Percentiles rank a stretch among this genome's conserved stretches.
Evolutionary conservation across 2,797 vertebrate species (phyloP).

Genomic region (Selene dorsalis): DNA sequence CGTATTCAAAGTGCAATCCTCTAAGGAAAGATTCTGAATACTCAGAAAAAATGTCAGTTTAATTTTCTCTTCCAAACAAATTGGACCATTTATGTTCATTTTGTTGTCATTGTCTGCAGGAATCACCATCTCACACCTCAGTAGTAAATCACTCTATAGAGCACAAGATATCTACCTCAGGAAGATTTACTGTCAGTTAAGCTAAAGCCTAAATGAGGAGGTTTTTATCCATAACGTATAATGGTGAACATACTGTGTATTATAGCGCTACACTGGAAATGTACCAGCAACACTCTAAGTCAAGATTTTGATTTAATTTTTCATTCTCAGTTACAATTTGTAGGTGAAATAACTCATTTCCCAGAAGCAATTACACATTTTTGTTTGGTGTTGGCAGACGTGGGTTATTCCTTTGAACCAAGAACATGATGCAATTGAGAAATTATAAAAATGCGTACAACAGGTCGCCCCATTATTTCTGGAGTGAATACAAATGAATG

Average conservation of each 20-base stretch:
- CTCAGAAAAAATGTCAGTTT: not conserved
- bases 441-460: not conserved
- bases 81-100: not conserved
- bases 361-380: not conserved
- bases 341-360: not conserved
- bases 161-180: not conserved
- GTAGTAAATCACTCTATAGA: not conserved
- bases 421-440: not conserved
- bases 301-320: not conserved
- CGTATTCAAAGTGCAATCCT: slow-evolving; percentile 15
- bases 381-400: not conserved
- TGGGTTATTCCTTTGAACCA: not conserved
- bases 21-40: not conserved
- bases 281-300: not conserved
- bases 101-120: not conserved
- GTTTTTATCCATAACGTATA: not conserved
- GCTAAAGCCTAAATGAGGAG: not conserved
- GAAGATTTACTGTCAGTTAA: not conserved
- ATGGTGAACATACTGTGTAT: not conserved
- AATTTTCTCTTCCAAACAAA: not conserved
- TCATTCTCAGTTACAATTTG: not conserved
- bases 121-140: not conserved
- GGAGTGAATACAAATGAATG: not conserved
- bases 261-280: not conserved
- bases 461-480: not conserved